Percentiles rank a stretch among this genome's conserved stretches.
phyloP scores from a whole-genome alignment of 2,113 vertebrate genomes.

The Mesocricetus auratus region DNA sequence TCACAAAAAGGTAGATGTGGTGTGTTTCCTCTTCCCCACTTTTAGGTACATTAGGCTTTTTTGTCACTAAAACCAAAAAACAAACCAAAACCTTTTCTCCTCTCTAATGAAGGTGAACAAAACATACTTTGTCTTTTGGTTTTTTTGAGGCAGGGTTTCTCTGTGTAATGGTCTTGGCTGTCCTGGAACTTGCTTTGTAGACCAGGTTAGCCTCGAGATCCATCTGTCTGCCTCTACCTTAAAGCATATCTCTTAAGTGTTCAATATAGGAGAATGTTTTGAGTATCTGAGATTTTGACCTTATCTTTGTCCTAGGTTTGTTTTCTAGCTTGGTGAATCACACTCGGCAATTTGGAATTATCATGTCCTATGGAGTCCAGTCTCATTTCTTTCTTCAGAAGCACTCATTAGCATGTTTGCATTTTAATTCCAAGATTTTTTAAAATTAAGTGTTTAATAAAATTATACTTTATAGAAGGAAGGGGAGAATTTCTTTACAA shows the following conservation, averaged over 20 bases:
- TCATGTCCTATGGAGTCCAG: not conserved
- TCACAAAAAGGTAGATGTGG: not conserved
- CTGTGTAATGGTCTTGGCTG: not conserved
- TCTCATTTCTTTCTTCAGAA: constrained; percentile 45
- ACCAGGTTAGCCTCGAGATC: not conserved
- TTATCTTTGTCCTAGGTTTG: not conserved
- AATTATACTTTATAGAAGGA: not conserved
- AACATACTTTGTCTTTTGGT: not conserved
- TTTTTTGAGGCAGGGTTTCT: not conserved
- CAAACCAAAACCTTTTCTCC: not conserved
- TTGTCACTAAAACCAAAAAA: constrained; percentile 18
- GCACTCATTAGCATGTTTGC: not conserved
- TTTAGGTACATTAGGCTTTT: not conserved
- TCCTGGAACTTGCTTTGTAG: not conserved
- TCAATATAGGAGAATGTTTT: not conserved
- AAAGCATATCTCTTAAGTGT: not conserved
- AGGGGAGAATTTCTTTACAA: constrained; percentile 41
- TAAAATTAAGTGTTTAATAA: constrained; percentile 2
- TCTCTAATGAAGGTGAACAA: constrained; percentile 18
- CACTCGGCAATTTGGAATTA: not conserved
- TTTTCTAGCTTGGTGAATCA: constrained; percentile 30
- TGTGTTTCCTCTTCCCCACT: not conserved
- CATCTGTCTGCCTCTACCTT: not conserved
- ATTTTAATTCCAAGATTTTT: constrained; percentile 57
- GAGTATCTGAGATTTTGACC: not conserved